phyloP scores from a whole-genome alignment of 2,888 invertebrate species.

The Perizoma affinitatum region DNA sequence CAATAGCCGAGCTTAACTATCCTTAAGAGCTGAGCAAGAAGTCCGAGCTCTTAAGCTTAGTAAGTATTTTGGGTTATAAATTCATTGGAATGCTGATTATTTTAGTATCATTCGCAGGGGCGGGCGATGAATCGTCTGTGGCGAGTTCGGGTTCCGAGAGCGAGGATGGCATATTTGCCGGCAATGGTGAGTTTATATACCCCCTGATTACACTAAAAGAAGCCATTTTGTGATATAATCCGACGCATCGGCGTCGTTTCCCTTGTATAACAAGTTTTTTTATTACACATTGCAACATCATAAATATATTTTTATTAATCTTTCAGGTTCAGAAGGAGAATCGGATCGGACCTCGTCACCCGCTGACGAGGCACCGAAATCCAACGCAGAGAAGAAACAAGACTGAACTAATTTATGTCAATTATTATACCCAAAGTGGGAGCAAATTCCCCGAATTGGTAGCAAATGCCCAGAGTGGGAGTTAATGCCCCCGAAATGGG shows the following conservation, averaged over 20 bases:
- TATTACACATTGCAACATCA: too few relatives aligned
- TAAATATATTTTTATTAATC: too few relatives aligned
- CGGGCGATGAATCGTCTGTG: constrained; percentile 67
- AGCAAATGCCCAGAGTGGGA: constrained; percentile 10
- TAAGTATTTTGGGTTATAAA: too few relatives aligned
- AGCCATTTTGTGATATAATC: too few relatives aligned
- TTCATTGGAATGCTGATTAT: too few relatives aligned
- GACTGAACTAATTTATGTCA: constrained; percentile 61
- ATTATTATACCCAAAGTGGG: constrained; percentile 24
- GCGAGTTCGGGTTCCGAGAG: constrained; percentile 69
- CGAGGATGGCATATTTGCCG: constrained; percentile 58
- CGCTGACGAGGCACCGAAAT: constrained; percentile 59
- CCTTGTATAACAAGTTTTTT: too few relatives aligned
- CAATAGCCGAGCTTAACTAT: too few relatives aligned
- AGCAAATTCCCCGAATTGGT: constrained; percentile 1
- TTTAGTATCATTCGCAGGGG: constrained; percentile 45
- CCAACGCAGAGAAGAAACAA: constrained; percentile 71
- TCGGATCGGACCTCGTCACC: constrained; percentile 65
- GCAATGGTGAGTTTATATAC: constrained; percentile 46
- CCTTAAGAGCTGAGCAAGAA: too few relatives aligned
- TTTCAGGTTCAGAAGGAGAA: constrained; percentile 59
- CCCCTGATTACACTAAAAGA: too few relatives aligned
- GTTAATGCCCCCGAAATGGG: constrained; percentile 4
- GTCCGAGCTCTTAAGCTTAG: too few relatives aligned
- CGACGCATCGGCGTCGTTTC: too few relatives aligned